Evolutionary conservation across 2,888 invertebrate species (phyloP).

Genomic region (Ectropis crepuscularia): DNA sequence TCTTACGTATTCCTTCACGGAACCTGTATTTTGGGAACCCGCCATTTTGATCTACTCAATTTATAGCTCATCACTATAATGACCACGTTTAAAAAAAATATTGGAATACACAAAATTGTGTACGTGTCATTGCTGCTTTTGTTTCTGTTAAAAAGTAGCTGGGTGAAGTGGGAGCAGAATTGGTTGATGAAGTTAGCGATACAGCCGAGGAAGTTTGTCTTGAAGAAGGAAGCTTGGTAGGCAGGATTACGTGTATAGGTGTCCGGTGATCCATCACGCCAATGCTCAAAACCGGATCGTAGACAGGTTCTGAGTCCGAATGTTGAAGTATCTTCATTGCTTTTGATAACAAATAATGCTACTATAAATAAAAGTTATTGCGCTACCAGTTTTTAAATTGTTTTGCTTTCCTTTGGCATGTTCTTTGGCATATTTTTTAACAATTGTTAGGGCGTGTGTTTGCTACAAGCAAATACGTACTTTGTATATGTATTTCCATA

Average conservation of each 20-base stretch:
- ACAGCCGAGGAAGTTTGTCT: constrained; percentile 38
- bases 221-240: constrained; percentile 48
- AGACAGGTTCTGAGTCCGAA: constrained; percentile 62
- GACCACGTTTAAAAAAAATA: constrained; percentile 40
- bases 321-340: constrained; percentile 64
- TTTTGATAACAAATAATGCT: constrained; percentile 49
- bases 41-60: constrained; percentile 78
- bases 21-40: constrained; percentile 79
- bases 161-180: constrained; percentile 39
- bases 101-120: not conserved
- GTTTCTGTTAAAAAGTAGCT: not conserved
- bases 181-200: constrained; percentile 42
- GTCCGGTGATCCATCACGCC: constrained; percentile 79
- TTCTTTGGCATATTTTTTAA: too few species aligned
- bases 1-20: constrained; percentile 64
- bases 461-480: too few species aligned
- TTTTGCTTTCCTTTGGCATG: not conserved
- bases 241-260: constrained; percentile 63
- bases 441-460: too few species aligned
- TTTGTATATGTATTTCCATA: too few species aligned
- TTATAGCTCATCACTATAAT: constrained; percentile 69
- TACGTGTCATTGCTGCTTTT: constrained; percentile 43
- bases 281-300: constrained; percentile 76
- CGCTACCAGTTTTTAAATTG: constrained; percentile 26
- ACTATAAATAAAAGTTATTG: constrained; percentile 38